A percentile compares a stretch with the other conserved stretches of the same genome.
These are phyloP conservation scores for Ectobius pallidus DNA, from an alignment of 2,888 invertebrate species.

Conservation along the genomic window DNA sequence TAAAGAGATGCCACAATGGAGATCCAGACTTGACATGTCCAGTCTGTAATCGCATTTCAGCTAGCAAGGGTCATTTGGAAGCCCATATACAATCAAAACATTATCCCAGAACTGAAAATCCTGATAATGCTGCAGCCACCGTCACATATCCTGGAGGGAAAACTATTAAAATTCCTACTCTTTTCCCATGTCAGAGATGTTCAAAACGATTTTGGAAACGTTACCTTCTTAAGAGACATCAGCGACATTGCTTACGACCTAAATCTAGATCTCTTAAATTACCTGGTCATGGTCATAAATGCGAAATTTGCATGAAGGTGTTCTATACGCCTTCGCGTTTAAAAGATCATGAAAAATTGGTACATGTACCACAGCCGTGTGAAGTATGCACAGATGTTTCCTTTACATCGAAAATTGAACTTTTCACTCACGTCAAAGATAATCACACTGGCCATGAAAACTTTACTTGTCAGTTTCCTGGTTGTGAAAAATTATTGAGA, in stretches of 20 bases:
- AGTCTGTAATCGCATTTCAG: slow-evolving; percentile 59
- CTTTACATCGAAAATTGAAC: slow-evolving; percentile 62
- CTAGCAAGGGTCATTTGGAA: slow-evolving; percentile 24
- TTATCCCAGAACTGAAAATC: neutral
- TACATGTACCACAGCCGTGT: slow-evolving; percentile 61
- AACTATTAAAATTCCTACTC: neutral
- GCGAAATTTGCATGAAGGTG: slow-evolving; percentile 62
- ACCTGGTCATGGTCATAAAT: slow-evolving; percentile 55
- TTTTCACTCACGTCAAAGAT: slow-evolving; percentile 62
- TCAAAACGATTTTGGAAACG: slow-evolving; percentile 53
- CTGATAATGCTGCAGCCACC: neutral
- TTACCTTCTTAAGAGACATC: slow-evolving; percentile 62
- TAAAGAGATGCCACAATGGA: slow-evolving; percentile 63
- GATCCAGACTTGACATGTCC: slow-evolving; percentile 66
- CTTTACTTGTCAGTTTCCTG: slow-evolving; percentile 21
- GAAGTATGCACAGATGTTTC: slow-evolving; percentile 59
- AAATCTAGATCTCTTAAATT: slow-evolving; percentile 48
- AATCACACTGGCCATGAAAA: slow-evolving; percentile 25
- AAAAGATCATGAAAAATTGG: slow-evolving; percentile 61
- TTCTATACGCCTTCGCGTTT: slow-evolving; percentile 62
- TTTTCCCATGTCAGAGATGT: slow-evolving; percentile 26
- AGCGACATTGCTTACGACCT: slow-evolving; percentile 59
- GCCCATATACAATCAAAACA: slow-evolving; percentile 31
- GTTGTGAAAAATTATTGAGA: slow-evolving; percentile 28
- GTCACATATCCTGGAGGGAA: neutral